Evolutionary conservation across 2,797 vertebrate species (phyloP).

Genomic region (Alcedo atthis): DNA sequence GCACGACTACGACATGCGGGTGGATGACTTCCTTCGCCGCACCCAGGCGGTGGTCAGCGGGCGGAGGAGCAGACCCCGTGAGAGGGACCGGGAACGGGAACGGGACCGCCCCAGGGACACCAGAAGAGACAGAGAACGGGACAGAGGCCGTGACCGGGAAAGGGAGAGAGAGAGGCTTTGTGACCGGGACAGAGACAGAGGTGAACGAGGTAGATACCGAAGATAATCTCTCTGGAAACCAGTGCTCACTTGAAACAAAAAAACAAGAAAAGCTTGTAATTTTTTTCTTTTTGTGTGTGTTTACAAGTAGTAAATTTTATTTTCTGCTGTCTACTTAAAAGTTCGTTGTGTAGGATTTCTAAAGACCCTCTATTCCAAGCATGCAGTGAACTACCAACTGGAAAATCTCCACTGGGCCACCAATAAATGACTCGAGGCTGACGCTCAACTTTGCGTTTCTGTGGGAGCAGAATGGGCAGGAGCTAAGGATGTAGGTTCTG

Average conservation of each 20-base stretch:
- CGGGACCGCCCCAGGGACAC: conserved; percentile 84
- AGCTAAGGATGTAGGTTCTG: conserved; percentile 78
- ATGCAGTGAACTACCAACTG: conserved; percentile 85
- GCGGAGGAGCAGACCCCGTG: conserved; percentile 87
- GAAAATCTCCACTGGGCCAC: conserved; percentile 80
- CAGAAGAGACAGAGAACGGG: conserved; percentile 84
- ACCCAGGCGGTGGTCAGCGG: conserved; percentile 96
- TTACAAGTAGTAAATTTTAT: conserved; percentile 84
- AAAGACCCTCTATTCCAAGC: conserved; percentile 82
- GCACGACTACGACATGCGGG: conserved; percentile 99
- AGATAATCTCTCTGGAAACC: conserved; percentile 83
- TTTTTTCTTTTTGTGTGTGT: conserved; percentile 76
- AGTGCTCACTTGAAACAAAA: conserved; percentile 76
- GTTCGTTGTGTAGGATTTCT: conserved; percentile 82
- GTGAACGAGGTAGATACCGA: conserved; percentile 92
- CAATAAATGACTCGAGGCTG: conserved; percentile 67
- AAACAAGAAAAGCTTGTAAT: conserved; percentile 74
- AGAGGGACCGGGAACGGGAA: conserved; percentile 86
- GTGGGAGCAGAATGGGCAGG: conserved; percentile 67
- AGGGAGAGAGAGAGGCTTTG: conserved; percentile 85
- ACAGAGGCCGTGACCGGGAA: conserved; percentile 85
- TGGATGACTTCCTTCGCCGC: conserved; percentile 95
- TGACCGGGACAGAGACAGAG: conserved; percentile 90
- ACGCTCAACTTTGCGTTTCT: conserved; percentile 66
- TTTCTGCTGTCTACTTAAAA: conserved; percentile 82